phyloP scores from a whole-genome alignment of 2,113 vertebrate genomes.

The Eretmochelys imbricata region DNA sequence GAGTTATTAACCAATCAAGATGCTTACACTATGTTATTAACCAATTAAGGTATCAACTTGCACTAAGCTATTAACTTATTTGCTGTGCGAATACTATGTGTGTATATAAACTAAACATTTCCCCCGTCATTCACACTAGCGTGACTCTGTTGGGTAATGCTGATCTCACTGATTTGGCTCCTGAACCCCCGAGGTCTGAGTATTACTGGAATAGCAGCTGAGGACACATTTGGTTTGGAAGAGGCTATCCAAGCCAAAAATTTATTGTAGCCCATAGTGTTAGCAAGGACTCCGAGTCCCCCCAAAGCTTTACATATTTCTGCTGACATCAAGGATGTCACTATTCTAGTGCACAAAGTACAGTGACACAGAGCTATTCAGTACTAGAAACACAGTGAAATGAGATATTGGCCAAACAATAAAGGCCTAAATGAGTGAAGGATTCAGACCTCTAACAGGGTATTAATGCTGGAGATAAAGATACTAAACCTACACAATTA shows the following conservation, averaged over 20 bases:
- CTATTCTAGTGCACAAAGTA: background rate
- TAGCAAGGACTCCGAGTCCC: too few relatives aligned
- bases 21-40: too few relatives aligned
- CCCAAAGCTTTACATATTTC: accelerated
- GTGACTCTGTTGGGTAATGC: background rate
- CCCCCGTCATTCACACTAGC: background rate
- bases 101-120: background rate
- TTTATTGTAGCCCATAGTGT: background rate
- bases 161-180: background rate
- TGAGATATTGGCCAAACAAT: background rate
- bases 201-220: too few relatives aligned
- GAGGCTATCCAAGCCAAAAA: background rate
- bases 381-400: background rate
- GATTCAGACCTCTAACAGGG: background rate
- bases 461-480: background rate
- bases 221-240: background rate
- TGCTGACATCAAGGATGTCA: background rate
- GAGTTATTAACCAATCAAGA: too few relatives aligned
- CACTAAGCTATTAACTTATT: too few relatives aligned
- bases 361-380: background rate
- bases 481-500: background rate
- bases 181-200: background rate
- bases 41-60: too few relatives aligned
- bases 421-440: background rate
- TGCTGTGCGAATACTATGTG: too few relatives aligned